Evolutionary conservation across 2,113 vertebrate species (phyloP), one percentile per base, ranked within the genome.

Genomic region (Perca fluviatilis): DNA sequence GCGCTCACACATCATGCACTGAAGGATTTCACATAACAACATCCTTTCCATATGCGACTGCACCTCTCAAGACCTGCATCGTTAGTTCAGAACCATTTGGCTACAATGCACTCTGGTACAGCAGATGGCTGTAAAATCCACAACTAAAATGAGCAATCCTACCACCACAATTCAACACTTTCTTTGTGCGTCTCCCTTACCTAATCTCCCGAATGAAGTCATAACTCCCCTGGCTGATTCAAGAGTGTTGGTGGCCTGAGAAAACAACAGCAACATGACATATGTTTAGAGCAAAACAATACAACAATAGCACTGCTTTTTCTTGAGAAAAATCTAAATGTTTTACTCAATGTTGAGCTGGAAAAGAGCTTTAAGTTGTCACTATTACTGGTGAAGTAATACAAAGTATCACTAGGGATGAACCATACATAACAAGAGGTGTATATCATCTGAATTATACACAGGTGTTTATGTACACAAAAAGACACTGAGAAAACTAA

Each of bases 131-230:
- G 12, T 16, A 23, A 50, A 13, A 25, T 67, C 65, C 67, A 69
- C 50, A 69, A 40, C 19, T 68, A 18, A 68, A 68, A 68, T 53
- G 27, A 54, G 49, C 27, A 30, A 33, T 33, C 49, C 5, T 49
- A 33, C 25, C 47, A 68, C 47, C 11, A 33, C 49, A 56, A 79
- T 14, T 25, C 63, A 68, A 56, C 33, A 60, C 50, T 73, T 30
- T 53, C 7, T 70, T 30, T 63, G 43, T 66, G 50, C 0, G 9
- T 64, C 10, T 49, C 36, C n/a, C 91, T 94, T 89, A 96, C 95
- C 94, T 79, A 91, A 75, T 87, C 93, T 94, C 69, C 93, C 94
- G 2, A 94, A 83, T 77, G 92, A 89, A 88, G 89, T 76, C 80
- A 91, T 76, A 19, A 85, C 82, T 83, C 90, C 91, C 16, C 84